A percentile compares a stretch with the other conserved stretches of the same genome.
phyloP scores from a whole-genome alignment of 2,113 vertebrate species.

The Hippocampus abdominalis region DNA sequence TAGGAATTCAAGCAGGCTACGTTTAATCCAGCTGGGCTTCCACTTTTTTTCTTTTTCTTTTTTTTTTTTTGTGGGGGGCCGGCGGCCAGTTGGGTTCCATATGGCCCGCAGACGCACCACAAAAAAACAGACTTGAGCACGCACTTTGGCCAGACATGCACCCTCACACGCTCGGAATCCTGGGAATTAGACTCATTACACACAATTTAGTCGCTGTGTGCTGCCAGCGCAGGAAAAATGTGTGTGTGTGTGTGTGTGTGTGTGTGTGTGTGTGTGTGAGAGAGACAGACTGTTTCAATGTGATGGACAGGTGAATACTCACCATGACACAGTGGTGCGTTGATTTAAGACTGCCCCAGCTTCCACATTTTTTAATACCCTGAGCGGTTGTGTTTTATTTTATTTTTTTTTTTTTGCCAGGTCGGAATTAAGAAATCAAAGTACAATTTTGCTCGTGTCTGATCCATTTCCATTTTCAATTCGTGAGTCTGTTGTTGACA shows the following conservation, averaged over 20 bases:
- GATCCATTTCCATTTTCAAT: no score
- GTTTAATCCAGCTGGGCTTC: conserved; percentile 37
- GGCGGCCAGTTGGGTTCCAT: conserved; percentile 26
- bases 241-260: not conserved
- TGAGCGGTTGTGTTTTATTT: no score
- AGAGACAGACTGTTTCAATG: not conserved
- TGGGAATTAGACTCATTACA: conserved; percentile 1
- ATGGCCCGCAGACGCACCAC: conserved; percentile 39
- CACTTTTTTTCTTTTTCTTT: conserved; percentile 19
- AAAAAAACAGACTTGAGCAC: conserved; percentile 17
- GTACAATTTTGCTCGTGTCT: no score
- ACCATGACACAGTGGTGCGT: not conserved
- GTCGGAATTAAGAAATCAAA: no score
- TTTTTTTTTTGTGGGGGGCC: conserved; percentile 11
- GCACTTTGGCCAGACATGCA: not conserved
- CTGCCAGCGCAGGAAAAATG: not conserved
- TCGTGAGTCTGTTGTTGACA: no score
- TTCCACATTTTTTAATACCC: no score
- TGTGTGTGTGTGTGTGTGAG: not conserved
- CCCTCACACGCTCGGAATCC: not conserved
- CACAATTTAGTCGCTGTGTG: not conserved
- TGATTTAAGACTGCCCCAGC: not conserved
- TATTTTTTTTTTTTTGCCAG: no score
- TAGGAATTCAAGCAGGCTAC: conserved; percentile 37
- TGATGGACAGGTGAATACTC: not conserved